Conservation (phyloP, 2,888 invertebrate species). For the Romanomermis culicivorax region DNA sequence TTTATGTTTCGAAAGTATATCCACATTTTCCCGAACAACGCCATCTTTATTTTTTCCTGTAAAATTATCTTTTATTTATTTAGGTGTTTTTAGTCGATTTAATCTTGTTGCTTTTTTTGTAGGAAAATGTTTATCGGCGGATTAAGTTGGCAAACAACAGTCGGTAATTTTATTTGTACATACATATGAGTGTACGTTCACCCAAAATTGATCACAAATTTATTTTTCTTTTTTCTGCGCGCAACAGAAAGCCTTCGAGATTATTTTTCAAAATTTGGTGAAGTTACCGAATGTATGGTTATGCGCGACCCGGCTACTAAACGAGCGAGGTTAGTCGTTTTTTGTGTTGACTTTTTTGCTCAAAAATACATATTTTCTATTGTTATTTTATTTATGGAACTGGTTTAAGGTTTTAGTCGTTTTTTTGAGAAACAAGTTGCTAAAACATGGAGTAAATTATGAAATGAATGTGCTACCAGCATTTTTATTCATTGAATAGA, state of each 20-base stretch:
- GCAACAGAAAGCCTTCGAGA: conserved; percentile 93
- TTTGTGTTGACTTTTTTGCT: neutral
- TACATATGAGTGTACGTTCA: neutral
- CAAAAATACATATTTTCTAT: neutral
- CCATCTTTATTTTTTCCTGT: too few relatives aligned
- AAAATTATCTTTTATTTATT: too few relatives aligned
- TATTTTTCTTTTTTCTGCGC: neutral
- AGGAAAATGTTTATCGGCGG: conserved; percentile 99
- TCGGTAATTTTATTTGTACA: conserved; percentile 46
- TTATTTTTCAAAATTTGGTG: conserved; percentile 96
- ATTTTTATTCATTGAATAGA: too few relatives aligned
- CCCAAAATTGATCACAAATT: neutral
- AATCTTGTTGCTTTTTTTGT: conserved; percentile 36
- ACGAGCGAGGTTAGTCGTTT: conserved; percentile 65
- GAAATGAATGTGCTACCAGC: too few relatives aligned
- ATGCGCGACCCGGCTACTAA: conserved; percentile 99
- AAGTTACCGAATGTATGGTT: conserved; percentile 99
- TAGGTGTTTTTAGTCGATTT: neutral
- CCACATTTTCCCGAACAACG: too few relatives aligned
- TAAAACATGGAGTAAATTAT: too few relatives aligned
- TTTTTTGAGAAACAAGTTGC: too few relatives aligned
- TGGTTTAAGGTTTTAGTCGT: neutral
- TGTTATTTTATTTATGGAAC: neutral
- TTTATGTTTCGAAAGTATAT: too few relatives aligned
- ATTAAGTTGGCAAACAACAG: conserved; percentile 96